phyloP scores from a whole-genome alignment of 2,113 vertebrate species.

The Bungarus multicinctus region DNA sequence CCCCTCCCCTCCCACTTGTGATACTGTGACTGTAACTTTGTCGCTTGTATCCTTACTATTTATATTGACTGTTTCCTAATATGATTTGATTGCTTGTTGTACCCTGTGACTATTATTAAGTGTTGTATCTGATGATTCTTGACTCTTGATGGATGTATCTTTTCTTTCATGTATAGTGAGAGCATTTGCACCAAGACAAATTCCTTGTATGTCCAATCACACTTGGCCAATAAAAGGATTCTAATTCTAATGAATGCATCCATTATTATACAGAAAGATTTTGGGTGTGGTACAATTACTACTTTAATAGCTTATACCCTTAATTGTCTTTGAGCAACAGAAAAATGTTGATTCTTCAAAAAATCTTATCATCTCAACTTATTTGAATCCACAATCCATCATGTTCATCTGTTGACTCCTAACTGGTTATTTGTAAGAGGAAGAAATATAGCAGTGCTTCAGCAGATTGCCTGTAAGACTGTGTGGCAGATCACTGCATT shows the following conservation, averaged over 20 bases:
- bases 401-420: background rate
- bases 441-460: background rate
- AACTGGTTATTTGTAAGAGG: background rate
- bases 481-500: rapidly evolving
- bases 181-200: too few species aligned
- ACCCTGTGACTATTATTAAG: too few species aligned
- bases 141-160: too few species aligned
- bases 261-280: background rate
- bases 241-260: background rate
- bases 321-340: background rate
- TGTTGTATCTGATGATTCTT: too few species aligned
- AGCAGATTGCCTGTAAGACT: background rate
- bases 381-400: background rate
- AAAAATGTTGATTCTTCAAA: background rate
- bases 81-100: too few species aligned
- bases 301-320: background rate
- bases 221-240: too few species aligned
- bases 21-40: too few species aligned
- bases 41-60: too few species aligned
- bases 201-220: too few species aligned
- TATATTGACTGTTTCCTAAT: too few species aligned
- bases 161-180: too few species aligned
- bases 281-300: background rate
- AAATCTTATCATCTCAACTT: background rate
- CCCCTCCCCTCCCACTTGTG: too few species aligned